Percentiles rank a stretch among this genome's conserved stretches.
Evolutionary conservation across 1,140 invertebrate species (phyloP).

Genomic region (Odontomachus brunneus): DNA sequence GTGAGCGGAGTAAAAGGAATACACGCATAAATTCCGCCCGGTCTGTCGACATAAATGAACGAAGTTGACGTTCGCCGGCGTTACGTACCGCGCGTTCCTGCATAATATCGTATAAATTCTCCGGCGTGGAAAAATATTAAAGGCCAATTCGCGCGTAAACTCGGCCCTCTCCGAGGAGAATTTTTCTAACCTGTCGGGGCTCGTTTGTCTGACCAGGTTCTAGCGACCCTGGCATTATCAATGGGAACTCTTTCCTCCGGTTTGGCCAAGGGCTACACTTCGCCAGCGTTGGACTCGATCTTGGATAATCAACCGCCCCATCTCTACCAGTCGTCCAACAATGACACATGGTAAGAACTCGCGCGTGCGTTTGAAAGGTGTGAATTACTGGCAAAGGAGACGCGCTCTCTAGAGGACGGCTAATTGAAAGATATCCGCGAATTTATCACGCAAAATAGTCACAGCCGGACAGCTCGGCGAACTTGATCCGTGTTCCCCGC

Average conservation of each 20-base stretch:
- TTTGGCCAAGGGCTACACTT: conserved; percentile 93
- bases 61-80: conserved; percentile 21
- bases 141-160: neutral
- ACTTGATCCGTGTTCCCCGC: neutral
- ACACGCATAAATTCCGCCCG: conserved; percentile 28
- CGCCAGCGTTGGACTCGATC: conserved; percentile 93
- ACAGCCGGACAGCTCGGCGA: conserved; percentile 7
- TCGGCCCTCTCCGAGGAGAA: too few relatives aligned
- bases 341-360: conserved; percentile 81
- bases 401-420: too few relatives aligned
- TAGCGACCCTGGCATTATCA: conserved; percentile 92
- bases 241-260: conserved; percentile 93
- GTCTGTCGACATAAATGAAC: conserved; percentile 30
- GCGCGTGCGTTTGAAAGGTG: neutral
- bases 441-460: neutral
- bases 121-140: neutral
- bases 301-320: conserved; percentile 87
- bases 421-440: neutral
- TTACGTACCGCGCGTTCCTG: neutral
- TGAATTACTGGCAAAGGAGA: too few relatives aligned
- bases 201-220: conserved; percentile 85
- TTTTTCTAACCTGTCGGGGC: neutral
- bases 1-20: conserved; percentile 3
- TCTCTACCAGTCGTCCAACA: conserved; percentile 80
- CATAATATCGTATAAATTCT: neutral